A percentile compares a stretch with the other conserved stretches of the same genome.
phyloP scores from a whole-genome alignment of 1,140 invertebrate genomes.

The Microvelia longipes region DNA sequence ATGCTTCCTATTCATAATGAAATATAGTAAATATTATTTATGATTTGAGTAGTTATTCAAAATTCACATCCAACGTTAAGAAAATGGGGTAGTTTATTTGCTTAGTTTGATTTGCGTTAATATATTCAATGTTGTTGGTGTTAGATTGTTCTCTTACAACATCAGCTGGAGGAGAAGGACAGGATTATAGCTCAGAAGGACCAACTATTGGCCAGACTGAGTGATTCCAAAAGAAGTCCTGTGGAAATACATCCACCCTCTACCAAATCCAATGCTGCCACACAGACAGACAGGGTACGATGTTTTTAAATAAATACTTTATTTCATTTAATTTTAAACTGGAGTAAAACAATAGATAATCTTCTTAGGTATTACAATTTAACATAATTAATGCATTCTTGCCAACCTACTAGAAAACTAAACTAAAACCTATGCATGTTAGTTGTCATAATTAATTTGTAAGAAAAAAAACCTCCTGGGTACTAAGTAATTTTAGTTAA shows the following conservation, averaged over 20 bases:
- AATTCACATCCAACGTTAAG: too few species aligned
- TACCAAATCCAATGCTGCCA: constrained; percentile 41
- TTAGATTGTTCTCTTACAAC: constrained; percentile 30
- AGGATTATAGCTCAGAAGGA: constrained; percentile 47
- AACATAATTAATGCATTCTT: constrained; percentile 2
- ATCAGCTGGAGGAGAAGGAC: constrained; percentile 55
- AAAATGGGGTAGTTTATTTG: too few species aligned
- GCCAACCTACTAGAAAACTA: background rate
- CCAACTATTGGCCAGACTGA: constrained; percentile 32
- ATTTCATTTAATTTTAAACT: background rate
- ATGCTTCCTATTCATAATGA: too few species aligned
- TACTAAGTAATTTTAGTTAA: too few species aligned
- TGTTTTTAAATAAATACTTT: background rate
- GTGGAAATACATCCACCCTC: background rate
- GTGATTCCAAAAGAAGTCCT: constrained; percentile 17
- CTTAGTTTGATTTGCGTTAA: too few species aligned
- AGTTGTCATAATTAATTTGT: background rate
- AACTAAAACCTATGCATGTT: background rate
- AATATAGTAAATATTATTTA: too few species aligned
- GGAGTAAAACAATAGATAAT: too few species aligned
- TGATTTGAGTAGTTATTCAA: too few species aligned
- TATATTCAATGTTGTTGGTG: too few species aligned
- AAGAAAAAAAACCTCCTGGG: too few species aligned
- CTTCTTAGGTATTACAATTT: too few species aligned
- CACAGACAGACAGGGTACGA: constrained; percentile 52